phyloP scores from a whole-genome alignment of 64 coral and sea anemone genomes.

The Montipora capricornis region DNA sequence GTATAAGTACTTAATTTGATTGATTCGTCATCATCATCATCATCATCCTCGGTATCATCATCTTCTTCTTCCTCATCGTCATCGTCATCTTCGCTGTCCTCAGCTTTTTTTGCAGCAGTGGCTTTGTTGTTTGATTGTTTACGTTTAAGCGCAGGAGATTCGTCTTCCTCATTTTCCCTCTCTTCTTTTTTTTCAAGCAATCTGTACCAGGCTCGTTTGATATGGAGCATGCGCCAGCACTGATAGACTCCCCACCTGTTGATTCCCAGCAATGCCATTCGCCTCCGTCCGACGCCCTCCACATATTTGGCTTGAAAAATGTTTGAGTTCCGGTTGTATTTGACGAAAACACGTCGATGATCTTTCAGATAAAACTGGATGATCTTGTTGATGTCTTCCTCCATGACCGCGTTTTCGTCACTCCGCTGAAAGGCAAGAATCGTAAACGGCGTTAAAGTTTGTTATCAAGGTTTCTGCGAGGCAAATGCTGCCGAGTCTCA shows the following conservation, averaged over 20 bases:
- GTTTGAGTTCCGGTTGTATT: slow-evolving; percentile 72
- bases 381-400: slow-evolving; percentile 83
- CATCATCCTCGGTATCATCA: slow-evolving; percentile 73
- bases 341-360: slow-evolving; percentile 90
- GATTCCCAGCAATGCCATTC: slow-evolving; percentile 78
- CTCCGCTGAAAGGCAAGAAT: slow-evolving; percentile 65
- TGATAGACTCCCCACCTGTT: slow-evolving; percentile 98
- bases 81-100: slow-evolving; percentile 67
- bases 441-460: background rate
- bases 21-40: slow-evolving; percentile 54
- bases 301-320: slow-evolving; percentile 55
- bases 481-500: background rate
- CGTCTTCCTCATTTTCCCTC: slow-evolving; percentile 66
- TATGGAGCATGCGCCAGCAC: slow-evolving; percentile 73
- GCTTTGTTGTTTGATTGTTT: slow-evolving; percentile 31
- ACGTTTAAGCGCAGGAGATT: slow-evolving; percentile 16
- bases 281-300: slow-evolving; percentile 67
- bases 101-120: slow-evolving; percentile 36
- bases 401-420: slow-evolving; percentile 58
- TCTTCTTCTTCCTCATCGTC: slow-evolving; percentile 79
- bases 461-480: background rate
- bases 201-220: slow-evolving; percentile 87
- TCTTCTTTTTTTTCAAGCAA: slow-evolving; percentile 72
- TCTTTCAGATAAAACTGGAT: slow-evolving; percentile 88
- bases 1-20: too few relatives aligned